phyloP scores from a whole-genome alignment of 2,113 vertebrate species.

The Eubucco bourcierii region DNA sequence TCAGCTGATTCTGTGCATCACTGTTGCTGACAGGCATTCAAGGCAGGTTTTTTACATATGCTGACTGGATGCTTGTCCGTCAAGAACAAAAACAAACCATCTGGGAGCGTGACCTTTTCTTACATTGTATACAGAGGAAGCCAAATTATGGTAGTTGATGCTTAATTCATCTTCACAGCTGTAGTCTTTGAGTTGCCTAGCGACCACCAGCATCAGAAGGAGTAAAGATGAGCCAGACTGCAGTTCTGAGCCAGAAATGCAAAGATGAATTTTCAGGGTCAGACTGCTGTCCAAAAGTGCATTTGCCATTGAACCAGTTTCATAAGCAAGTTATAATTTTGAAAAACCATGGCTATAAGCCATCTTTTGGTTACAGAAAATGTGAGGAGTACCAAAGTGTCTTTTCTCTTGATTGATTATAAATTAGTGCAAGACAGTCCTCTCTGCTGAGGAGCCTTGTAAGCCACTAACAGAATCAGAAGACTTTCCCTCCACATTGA shows the following conservation, averaged over 20 bases:
- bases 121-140: constrained; percentile 19
- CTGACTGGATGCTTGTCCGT: constrained; percentile 60
- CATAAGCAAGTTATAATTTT: not conserved
- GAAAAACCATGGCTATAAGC: not conserved
- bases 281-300: not conserved
- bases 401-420: not conserved
- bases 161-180: constrained; percentile 39
- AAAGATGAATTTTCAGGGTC: constrained; percentile 30
- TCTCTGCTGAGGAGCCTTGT: not conserved
- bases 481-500: not conserved
- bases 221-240: not conserved
- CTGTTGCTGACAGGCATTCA: constrained; percentile 55
- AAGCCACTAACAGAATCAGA: not conserved
- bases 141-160: constrained; percentile 34
- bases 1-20: constrained; percentile 70
- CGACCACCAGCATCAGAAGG: not conserved
- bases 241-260: constrained; percentile 22
- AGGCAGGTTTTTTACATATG: constrained; percentile 24
- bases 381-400: not conserved
- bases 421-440: not conserved
- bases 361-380: not conserved
- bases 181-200: constrained; percentile 61
- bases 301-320: not conserved
- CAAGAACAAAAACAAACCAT: constrained; percentile 54
- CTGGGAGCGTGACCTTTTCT: constrained; percentile 2